A percentile compares a stretch with the other conserved stretches of the same genome.
Conservation (phyloP, 1,140 invertebrate species). For the Macrobrachium rosenbergii region DNA sequence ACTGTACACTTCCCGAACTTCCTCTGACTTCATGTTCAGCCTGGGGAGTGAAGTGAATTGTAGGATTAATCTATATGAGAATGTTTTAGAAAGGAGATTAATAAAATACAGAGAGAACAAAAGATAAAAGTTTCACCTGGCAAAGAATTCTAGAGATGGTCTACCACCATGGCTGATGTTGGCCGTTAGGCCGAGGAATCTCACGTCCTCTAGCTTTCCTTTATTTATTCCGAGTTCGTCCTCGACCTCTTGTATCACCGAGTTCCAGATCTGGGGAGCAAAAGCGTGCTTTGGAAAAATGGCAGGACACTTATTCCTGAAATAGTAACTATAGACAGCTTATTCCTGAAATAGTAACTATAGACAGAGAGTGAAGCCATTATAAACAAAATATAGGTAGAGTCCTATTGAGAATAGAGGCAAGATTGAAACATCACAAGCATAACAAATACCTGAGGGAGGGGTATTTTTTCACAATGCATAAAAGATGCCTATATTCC, state of each 20-base stretch:
- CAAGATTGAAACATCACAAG: background rate
- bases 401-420: too few species aligned
- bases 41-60: background rate
- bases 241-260: slow-evolving; percentile 23
- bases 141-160: slow-evolving; percentile 42
- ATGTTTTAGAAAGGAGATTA: background rate
- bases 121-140: background rate
- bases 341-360: too few species aligned
- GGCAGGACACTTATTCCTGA: background rate
- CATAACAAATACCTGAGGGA: background rate
- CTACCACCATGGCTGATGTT: slow-evolving; percentile 24
- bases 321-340: background rate
- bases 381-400: too few species aligned
- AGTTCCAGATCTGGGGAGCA: slow-evolving; percentile 31
- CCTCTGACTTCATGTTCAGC: slow-evolving; percentile 10
- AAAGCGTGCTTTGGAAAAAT: background rate
- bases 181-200: background rate
- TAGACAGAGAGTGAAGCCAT: too few species aligned
- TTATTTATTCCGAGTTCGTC: slow-evolving; percentile 33
- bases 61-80: background rate
- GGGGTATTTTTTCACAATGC: too few species aligned
- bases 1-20: background rate
- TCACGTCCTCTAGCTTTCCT: background rate
- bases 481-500: background rate
- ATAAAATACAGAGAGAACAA: background rate